A percentile compares a stretch with the other conserved stretches of the same genome.
Evolutionary conservation across 2,797 vertebrate species (phyloP).

Genomic region (Alosa sapidissima): DNA sequence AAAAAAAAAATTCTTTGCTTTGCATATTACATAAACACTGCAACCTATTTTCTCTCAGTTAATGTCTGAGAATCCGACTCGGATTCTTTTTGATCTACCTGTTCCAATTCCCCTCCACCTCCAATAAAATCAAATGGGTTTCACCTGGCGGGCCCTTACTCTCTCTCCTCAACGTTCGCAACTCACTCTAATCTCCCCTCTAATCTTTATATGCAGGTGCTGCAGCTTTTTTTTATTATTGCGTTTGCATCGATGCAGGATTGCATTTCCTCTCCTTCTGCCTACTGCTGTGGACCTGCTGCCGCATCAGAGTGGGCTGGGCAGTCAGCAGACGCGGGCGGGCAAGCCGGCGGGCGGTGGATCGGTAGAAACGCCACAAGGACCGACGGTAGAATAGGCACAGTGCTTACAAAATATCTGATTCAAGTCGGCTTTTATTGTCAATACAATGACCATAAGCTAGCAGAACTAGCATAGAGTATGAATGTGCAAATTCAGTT

Average conservation of each 20-base stretch:
- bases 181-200: background rate
- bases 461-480: background rate
- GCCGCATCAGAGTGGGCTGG: background rate
- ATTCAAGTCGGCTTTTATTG: too few relatives aligned
- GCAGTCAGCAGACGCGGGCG: background rate
- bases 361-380: background rate
- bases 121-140: constrained; percentile 13
- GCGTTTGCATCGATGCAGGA: constrained; percentile 19
- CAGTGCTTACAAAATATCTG: background rate
- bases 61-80: background rate
- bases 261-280: background rate
- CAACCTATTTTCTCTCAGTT: constrained; percentile 21
- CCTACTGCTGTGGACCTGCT: background rate
- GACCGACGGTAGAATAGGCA: background rate
- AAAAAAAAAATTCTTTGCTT: background rate
- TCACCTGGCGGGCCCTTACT: background rate
- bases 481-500: background rate
- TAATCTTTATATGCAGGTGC: background rate
- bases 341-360: background rate
- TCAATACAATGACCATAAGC: background rate
- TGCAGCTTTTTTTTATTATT: constrained; percentile 4
- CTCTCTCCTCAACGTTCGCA: background rate
- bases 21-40: background rate
- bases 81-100: constrained; percentile 11
- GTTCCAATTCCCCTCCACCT: constrained; percentile 8